phyloP scores from a whole-genome alignment of 2,888 invertebrate genomes.

The Drosophila nr. medialis region DNA sequence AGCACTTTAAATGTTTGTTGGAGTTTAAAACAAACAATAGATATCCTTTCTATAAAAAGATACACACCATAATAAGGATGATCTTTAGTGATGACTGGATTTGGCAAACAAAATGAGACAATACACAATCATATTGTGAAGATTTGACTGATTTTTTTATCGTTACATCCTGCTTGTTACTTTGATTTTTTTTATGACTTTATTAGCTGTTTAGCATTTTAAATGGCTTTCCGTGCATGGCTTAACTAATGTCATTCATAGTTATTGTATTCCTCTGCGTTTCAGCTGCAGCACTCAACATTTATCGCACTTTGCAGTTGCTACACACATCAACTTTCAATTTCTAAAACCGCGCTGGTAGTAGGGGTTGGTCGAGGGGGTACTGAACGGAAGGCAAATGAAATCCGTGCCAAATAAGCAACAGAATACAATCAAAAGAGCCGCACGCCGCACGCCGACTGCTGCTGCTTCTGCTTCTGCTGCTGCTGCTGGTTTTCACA shows the following conservation, averaged over 20 bases:
- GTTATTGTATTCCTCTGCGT: background rate
- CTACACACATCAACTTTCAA: constrained; percentile 49
- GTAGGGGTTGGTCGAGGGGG: too few species aligned
- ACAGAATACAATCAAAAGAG: constrained; percentile 60
- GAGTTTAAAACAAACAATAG: background rate
- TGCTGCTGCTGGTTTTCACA: constrained; percentile 51
- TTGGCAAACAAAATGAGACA: background rate
- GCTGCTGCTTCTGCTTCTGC: constrained; percentile 22
- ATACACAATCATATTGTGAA: background rate
- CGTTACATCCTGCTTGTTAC: background rate
- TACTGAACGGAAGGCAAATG: constrained; percentile 35
- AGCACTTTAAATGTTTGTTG: background rate
- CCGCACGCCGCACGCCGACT: constrained; percentile 35
- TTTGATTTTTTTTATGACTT: background rate
- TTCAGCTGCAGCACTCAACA: constrained; percentile 21
- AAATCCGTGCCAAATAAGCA: constrained; percentile 67
- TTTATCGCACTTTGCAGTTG: constrained; percentile 66
- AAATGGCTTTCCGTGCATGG: constrained; percentile 10
- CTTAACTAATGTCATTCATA: constrained; percentile 21
- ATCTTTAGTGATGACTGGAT: background rate
- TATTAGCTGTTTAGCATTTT: constrained; percentile 6
- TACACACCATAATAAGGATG: background rate
- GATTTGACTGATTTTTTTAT: background rate
- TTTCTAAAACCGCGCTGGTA: constrained; percentile 42
- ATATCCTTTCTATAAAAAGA: background rate